Evolutionary conservation across 2,888 invertebrate species (phyloP), one percentile per base, ranked within the genome.

Genomic region (Hypercompe scribonia): DNA sequence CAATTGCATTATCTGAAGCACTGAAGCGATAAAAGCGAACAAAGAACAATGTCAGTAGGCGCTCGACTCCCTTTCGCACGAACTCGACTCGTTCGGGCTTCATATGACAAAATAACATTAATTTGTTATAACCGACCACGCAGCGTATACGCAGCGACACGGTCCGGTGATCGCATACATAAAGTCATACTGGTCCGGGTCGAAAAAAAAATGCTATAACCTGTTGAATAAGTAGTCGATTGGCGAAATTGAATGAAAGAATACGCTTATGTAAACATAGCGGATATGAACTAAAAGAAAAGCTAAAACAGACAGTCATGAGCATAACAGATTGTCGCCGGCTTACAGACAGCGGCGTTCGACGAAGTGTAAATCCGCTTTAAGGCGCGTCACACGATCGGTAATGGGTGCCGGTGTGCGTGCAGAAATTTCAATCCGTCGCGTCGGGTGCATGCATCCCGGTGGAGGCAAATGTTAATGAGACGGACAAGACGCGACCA

Each of bases 21-120:
- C 89, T 93, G 90, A 90, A 92, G 92, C 94, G 94, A 95, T 95
- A 94, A 94, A 93, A 93, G 92, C 90, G 94, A 94, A 95, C 95
- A 95, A 95, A 95, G 95, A 94, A 94, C 93, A 93, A 95, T 94
- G 93, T 93, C 92, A 91, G 91, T 91, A 89, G 91, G 88, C 88
- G 89, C 90, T 93, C 88, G 90, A 93, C 89, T 94, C 93, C 94
- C 92, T 93, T 94, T 94, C 94, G 93, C 93, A 92, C 88, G 92
- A 93, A 94, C 90, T 90, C 88, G 87, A 80, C 87, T 86, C 87
- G 85, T 87, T 87, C 87, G 83, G 88, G 91, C 88, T 90, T 94
- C 92, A 75, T 88, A 92, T 93, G 92, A 93, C 94, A 93, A 92
- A 92, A 93, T 92, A 92, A 90, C 90, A 90, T 92, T 86, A 91